Conservation (phyloP, 2,113 vertebrate species). For the Clarias gariepinus region DNA sequence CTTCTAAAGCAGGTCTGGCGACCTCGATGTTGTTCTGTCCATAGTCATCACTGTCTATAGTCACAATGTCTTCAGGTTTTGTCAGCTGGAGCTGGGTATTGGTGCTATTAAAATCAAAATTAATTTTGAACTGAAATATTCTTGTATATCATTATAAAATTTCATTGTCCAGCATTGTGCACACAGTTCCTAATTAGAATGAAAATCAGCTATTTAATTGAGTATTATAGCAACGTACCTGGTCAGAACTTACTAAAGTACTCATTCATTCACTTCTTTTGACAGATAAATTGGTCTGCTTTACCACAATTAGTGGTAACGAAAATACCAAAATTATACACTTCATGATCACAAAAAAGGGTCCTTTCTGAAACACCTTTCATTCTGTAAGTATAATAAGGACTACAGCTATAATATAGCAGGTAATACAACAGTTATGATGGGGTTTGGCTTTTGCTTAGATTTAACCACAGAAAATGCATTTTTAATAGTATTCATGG, state of each 20-base stretch:
- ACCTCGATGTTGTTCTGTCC: not conserved
- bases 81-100: not conserved
- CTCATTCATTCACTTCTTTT: not conserved
- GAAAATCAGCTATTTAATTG: not conserved
- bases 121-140: not conserved
- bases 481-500: conserved; percentile 5
- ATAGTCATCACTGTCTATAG: not conserved
- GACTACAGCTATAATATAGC: not conserved
- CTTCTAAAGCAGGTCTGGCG: not conserved
- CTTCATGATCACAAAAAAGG: not conserved
- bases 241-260: not conserved
- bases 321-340: not conserved
- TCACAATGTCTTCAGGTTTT: not conserved
- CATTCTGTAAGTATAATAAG: conserved; percentile 10
- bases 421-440: not conserved
- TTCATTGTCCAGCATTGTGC: too few relatives aligned
- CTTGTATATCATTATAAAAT: not conserved
- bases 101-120: not conserved
- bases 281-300: not conserved
- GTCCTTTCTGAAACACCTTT: not conserved
- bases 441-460: not conserved
- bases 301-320: not conserved
- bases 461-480: not conserved
- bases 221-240: not conserved
- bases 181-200: not conserved